Evolutionary conservation across 1,140 invertebrate genomes (phyloP).

Genomic region (Aphelenchoides besseyi): DNA sequence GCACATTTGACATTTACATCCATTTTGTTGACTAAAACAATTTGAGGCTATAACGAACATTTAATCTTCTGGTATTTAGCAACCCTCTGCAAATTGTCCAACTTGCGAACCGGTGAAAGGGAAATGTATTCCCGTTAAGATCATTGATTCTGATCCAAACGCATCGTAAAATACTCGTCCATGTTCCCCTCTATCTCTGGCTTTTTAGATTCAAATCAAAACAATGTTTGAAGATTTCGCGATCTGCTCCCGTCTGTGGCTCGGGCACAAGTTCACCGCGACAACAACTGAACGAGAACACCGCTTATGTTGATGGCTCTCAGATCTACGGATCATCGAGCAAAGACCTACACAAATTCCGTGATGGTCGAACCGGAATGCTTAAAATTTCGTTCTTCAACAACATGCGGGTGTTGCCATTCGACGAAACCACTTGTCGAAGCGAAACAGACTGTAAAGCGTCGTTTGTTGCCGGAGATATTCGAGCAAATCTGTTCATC

Average conservation of each 20-base stretch:
- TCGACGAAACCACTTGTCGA: constrained; percentile 53
- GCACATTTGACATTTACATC: no score
- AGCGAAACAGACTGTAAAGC: constrained; percentile 48
- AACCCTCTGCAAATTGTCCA: constrained; percentile 58
- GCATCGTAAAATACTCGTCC: constrained; percentile 32
- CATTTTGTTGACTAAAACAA: no score
- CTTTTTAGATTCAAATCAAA: constrained; percentile 57
- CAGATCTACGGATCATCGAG: constrained; percentile 60
- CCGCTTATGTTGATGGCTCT: constrained; percentile 57
- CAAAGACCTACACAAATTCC: constrained; percentile 60
- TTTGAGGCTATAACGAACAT: no score
- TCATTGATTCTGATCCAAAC: constrained; percentile 55
- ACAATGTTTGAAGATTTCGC: constrained; percentile 57
- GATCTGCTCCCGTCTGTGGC: constrained; percentile 60
- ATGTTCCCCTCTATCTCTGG: constrained; percentile 10
- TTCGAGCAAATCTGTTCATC: constrained; percentile 60
- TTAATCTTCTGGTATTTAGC: no score
- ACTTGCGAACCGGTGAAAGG: constrained; percentile 56
- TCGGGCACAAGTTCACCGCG: constrained; percentile 49
- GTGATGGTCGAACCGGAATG: constrained; percentile 59
- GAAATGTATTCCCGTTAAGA: constrained; percentile 59
- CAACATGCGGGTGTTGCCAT: constrained; percentile 55
- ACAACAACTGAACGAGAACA: constrained; percentile 61
- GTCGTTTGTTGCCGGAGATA: constrained; percentile 60
- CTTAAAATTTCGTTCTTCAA: constrained; percentile 61